These are phyloP conservation scores for Bombus vancouverensis DNA, from an alignment of 1,140 invertebrate species.

Conservation along the genomic window DNA sequence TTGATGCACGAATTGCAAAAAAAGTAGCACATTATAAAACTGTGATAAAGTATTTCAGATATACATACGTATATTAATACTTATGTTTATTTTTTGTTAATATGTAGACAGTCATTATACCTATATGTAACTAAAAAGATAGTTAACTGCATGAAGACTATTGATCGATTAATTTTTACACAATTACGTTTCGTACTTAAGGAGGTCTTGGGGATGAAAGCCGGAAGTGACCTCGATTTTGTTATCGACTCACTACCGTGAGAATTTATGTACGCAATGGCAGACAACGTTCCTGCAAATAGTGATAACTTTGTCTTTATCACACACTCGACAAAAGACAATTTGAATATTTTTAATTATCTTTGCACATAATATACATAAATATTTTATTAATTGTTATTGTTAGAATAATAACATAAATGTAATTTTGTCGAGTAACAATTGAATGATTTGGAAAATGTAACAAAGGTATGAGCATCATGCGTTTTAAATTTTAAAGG, in stretches of 20 bases:
- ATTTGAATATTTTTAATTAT: too few relatives aligned
- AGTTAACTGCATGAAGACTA: background rate
- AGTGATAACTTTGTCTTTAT: background rate
- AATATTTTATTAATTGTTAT: background rate
- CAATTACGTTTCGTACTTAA: background rate
- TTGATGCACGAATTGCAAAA: background rate
- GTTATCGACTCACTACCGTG: conserved; percentile 35
- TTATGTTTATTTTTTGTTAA: background rate
- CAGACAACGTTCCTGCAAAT: background rate
- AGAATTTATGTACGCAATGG: background rate
- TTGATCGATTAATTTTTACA: background rate
- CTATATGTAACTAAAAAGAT: background rate
- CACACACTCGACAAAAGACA: background rate
- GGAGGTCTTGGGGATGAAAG: conserved; percentile 24
- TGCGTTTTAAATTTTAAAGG: background rate
- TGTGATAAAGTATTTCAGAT: background rate
- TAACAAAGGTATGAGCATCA: background rate
- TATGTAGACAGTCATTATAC: background rate
- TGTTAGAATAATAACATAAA: background rate
- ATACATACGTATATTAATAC: background rate
- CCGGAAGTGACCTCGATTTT: conserved; percentile 55
- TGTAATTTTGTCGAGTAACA: background rate
- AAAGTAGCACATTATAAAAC: background rate
- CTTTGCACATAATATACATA: background rate
- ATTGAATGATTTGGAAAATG: too few relatives aligned